Conservation (phyloP, 2,113 vertebrate species). For the Hydrolagus affinis region DNA sequence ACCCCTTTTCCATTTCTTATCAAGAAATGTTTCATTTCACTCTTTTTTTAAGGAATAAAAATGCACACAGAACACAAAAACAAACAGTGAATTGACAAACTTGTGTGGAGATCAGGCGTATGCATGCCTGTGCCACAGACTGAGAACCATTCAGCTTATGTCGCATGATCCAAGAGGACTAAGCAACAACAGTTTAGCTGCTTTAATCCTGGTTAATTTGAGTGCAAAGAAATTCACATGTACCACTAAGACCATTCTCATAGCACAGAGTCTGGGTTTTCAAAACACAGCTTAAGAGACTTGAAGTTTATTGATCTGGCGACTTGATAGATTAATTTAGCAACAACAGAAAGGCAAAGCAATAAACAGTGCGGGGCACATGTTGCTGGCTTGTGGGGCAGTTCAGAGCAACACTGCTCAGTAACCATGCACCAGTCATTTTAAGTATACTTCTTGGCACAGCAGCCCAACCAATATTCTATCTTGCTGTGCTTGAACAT, state of each 20-base stretch:
- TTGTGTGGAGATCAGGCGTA: constrained; percentile 65
- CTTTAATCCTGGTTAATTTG: constrained; percentile 90
- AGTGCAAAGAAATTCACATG: constrained; percentile 86
- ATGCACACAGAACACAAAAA: constrained; percentile 38
- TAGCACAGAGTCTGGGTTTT: constrained; percentile 71
- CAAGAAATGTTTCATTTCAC: constrained; percentile 59
- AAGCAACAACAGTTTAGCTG: constrained; percentile 61
- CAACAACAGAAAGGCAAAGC: constrained; percentile 39
- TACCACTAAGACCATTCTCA: constrained; percentile 76
- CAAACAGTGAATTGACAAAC: constrained; percentile 71
- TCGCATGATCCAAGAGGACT: constrained; percentile 73
- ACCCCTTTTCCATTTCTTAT: constrained; percentile 49
- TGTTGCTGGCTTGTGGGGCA: constrained; percentile 32
- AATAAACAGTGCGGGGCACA: constrained; percentile 22
- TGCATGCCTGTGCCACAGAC: constrained; percentile 59
- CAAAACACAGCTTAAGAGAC: constrained; percentile 56
- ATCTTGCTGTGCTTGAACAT: background rate
- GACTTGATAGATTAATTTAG: constrained; percentile 67
- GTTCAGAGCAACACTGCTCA: constrained; percentile 42
- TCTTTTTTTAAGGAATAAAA: constrained; percentile 59
- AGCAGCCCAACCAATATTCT: too few species aligned
- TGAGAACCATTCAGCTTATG: constrained; percentile 62
- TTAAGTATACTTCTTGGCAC: background rate
- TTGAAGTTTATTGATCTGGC: constrained; percentile 72
- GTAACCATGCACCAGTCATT: too few species aligned